These are phyloP conservation scores for Galeruca laticollis DNA, from an alignment of 2,888 invertebrate species.

Conservation along the genomic window DNA sequence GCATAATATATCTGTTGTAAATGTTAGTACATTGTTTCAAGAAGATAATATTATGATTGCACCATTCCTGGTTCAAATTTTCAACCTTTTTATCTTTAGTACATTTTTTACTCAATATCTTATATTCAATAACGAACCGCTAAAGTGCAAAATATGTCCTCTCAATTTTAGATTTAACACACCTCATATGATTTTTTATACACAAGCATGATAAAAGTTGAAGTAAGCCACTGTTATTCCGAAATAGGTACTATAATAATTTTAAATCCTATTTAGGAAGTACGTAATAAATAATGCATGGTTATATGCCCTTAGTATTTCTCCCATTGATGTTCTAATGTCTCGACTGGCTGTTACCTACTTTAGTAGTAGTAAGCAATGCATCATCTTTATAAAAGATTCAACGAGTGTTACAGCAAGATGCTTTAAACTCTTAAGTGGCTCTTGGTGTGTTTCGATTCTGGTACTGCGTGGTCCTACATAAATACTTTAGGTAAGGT, in stretches of 20 bases:
- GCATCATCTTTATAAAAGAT: constrained; percentile 41
- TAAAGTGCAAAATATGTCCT: no score
- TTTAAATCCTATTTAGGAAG: constrained; percentile 38
- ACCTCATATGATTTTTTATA: no score
- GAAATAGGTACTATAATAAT: constrained; percentile 25
- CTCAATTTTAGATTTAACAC: no score
- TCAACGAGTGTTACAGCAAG: constrained; percentile 22
- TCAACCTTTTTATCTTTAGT: no score
- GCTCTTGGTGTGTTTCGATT: constrained; percentile 15
- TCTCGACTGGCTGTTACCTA: constrained; percentile 35
- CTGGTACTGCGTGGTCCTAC: constrained; percentile 2
- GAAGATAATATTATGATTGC: no score
- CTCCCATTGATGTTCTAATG: constrained; percentile 39
- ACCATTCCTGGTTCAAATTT: no score
- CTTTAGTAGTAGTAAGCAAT: constrained; percentile 38
- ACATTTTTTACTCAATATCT: no score
- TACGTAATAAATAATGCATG: constrained; percentile 38
- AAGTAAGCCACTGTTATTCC: constrained; percentile 14
- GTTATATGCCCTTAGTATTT: constrained; percentile 27
- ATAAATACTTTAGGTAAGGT: constrained; percentile 5
- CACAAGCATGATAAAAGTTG: no score
- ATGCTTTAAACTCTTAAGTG: constrained; percentile 31
- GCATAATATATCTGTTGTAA: no score
- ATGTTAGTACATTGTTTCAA: no score
- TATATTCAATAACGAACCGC: no score